Evolutionary conservation across 1,140 invertebrate genomes (phyloP).

Genomic region (Neodiprion virginianus): DNA sequence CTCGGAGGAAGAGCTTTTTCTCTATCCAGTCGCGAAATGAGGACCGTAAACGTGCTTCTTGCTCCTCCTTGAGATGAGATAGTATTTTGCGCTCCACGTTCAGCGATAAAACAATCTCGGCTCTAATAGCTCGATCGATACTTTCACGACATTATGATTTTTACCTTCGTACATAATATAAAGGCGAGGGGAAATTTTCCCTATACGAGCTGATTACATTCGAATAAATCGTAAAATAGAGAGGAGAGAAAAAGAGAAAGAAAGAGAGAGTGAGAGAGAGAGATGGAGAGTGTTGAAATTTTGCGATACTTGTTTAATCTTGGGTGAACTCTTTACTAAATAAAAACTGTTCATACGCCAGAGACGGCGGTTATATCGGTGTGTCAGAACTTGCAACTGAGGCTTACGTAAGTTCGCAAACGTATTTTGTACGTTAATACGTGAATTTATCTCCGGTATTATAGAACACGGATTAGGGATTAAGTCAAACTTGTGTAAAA

Average conservation of each 20-base stretch:
- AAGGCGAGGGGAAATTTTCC: slow-evolving; percentile 20
- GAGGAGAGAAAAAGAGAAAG: too few species aligned
- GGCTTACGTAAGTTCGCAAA: background rate
- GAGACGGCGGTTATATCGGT: too few species aligned
- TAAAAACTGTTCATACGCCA: too few species aligned
- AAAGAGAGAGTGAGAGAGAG: background rate
- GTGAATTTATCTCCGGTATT: background rate
- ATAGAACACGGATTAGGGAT: background rate
- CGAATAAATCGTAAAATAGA: background rate
- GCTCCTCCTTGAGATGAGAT: too few species aligned
- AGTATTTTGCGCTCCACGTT: too few species aligned
- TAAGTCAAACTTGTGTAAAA: background rate
- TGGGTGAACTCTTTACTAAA: too few species aligned
- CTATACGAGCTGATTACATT: slow-evolving; percentile 10
- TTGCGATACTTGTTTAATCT: too few species aligned
- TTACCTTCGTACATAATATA: slow-evolving; percentile 15
- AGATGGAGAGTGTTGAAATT: background rate
- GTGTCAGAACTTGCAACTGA: background rate
- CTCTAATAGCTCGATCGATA: background rate
- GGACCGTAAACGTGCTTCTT: too few species aligned
- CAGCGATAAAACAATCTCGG: background rate
- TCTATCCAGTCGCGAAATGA: too few species aligned
- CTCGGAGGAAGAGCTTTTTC: too few species aligned
- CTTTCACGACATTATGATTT: slow-evolving; percentile 22
- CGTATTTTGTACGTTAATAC: background rate